Evolutionary conservation across 2,888 invertebrate genomes (phyloP).

Genomic region (Candidula unifasciata): DNA sequence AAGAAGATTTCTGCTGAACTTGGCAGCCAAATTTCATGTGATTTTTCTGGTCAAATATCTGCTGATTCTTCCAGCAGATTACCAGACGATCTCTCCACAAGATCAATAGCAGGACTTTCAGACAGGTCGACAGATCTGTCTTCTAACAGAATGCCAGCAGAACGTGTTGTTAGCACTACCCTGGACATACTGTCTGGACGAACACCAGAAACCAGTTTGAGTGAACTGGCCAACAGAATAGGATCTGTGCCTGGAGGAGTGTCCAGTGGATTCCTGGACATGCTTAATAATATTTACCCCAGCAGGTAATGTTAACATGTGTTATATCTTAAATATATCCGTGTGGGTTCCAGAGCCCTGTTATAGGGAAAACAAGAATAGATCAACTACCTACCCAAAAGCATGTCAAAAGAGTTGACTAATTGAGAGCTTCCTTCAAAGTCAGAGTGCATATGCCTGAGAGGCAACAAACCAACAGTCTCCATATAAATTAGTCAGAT

Average conservation of each 20-base stretch:
- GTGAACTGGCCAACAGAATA: slow-evolving; percentile 31
- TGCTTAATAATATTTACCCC: slow-evolving; percentile 47
- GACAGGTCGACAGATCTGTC: slow-evolving; percentile 18
- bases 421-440: too few species aligned
- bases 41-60: slow-evolving; percentile 28
- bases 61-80: not conserved
- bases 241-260: slow-evolving; percentile 45
- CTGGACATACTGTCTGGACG: slow-evolving; percentile 32
- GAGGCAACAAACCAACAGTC: too few species aligned
- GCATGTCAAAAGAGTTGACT: too few species aligned
- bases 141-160: slow-evolving; percentile 25
- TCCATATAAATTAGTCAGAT: too few species aligned
- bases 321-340: too few species aligned
- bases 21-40: slow-evolving; percentile 32
- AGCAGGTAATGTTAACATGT: slow-evolving; percentile 7
- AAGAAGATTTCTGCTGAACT: slow-evolving; percentile 27
- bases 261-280: slow-evolving; percentile 49
- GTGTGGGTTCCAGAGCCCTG: too few species aligned
- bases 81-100: slow-evolving; percentile 38
- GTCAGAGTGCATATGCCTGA: too few species aligned
- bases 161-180: slow-evolving; percentile 6
- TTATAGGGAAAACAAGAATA: too few species aligned
- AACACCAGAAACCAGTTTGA: slow-evolving; percentile 23
- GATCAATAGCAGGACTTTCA: slow-evolving; percentile 22
- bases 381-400: too few species aligned